phyloP scores from a whole-genome alignment of 2,797 vertebrate genomes.

The Chrosomus eos region DNA sequence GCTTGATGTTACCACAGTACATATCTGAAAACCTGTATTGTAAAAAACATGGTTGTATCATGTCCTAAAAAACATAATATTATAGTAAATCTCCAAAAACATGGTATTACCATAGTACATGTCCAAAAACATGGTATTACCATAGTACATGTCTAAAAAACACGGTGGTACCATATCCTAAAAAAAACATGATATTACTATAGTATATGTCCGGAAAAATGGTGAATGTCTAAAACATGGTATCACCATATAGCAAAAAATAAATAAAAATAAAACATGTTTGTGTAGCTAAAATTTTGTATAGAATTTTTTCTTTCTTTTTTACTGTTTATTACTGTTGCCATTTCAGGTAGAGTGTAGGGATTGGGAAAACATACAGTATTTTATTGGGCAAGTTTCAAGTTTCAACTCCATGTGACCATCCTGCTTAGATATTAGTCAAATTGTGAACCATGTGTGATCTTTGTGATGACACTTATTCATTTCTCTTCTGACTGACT shows the following conservation, averaged over 20 bases:
- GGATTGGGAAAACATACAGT: background rate
- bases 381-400: background rate
- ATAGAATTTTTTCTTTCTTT: background rate
- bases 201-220: background rate
- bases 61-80: background rate
- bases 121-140: too few species aligned
- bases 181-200: too few species aligned
- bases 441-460: background rate
- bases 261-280: too few species aligned
- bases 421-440: background rate
- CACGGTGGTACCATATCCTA: too few species aligned
- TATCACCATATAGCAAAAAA: too few species aligned
- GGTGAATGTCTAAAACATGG: background rate
- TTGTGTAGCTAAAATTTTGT: background rate
- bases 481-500: background rate
- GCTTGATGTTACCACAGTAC: background rate
- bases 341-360: background rate
- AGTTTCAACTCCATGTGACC: background rate
- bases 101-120: background rate
- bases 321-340: background rate
- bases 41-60: background rate
- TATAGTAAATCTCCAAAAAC: background rate
- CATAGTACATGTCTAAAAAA: background rate
- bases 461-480: background rate
- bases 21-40: background rate